A percentile compares a stretch with the other conserved stretches of the same genome.
These are phyloP conservation scores for Sitophilus oryzae DNA, from an alignment of 1,140 invertebrate species.

Conservation along the genomic window DNA sequence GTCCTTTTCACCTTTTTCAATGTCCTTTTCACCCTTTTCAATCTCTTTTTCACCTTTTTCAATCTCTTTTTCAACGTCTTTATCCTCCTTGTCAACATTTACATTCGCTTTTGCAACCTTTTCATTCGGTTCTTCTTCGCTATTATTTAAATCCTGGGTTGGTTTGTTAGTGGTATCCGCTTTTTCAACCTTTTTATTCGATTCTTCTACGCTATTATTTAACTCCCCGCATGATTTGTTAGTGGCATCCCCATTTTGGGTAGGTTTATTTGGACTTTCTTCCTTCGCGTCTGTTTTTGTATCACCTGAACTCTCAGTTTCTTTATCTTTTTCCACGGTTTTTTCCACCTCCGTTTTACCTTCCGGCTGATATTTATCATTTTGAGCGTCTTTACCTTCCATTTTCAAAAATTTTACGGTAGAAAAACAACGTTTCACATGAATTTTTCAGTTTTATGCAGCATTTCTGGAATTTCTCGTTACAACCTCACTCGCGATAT, in stretches of 20 bases:
- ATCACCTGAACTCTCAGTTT: background rate
- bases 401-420: no score
- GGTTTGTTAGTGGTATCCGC: background rate
- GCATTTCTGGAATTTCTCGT: slow-evolving; percentile 6
- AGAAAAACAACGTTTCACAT: no score
- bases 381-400: slow-evolving; percentile 6
- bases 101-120: no score
- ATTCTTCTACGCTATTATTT: background rate
- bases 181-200: background rate
- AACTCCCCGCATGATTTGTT: background rate
- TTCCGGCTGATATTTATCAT: background rate
- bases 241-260: background rate
- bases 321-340: background rate
- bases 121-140: no score
- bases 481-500: slow-evolving; percentile 9
- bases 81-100: no score
- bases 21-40: background rate
- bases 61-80: background rate
- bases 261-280: background rate
- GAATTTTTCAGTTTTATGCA: no score
- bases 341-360: background rate
- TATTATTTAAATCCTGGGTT: background rate
- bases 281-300: slow-evolving; percentile 4
- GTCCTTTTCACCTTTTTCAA: background rate
- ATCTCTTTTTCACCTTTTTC: background rate